Conservation (phyloP, 2,113 vertebrate species). For the Helogale parvula region DNA sequence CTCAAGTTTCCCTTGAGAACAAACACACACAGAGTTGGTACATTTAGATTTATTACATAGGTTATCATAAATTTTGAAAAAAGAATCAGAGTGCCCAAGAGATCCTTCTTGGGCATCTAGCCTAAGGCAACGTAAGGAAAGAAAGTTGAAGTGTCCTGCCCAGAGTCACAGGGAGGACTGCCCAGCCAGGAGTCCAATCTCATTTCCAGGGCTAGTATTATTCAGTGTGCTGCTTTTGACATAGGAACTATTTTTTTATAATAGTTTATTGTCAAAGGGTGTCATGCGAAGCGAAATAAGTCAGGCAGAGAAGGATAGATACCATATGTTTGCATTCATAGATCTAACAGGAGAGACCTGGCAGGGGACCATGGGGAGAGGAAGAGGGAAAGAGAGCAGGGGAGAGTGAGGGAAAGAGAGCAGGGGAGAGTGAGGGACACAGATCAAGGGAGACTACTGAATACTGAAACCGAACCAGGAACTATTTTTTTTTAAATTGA, state of each 20-base stretch:
- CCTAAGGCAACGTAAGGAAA: neutral
- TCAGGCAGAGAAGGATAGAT: too few relatives aligned
- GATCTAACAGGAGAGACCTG: too few relatives aligned
- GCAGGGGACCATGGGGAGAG: too few relatives aligned
- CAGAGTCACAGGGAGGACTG: neutral
- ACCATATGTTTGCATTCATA: too few relatives aligned
- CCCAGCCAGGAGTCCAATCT: neutral
- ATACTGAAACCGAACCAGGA: too few relatives aligned
- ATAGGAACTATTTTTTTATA: neutral
- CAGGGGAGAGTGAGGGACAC: too few relatives aligned
- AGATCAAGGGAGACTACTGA: too few relatives aligned
- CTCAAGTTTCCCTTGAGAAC: neutral
- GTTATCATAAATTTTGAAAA: neutral
- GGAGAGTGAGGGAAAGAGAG: too few relatives aligned
- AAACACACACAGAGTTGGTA: neutral
- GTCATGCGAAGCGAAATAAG: too few relatives aligned
- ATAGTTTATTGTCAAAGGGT: too few relatives aligned
- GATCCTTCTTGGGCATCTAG: neutral
- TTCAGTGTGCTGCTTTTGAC: neutral
- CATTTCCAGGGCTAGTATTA: neutral
- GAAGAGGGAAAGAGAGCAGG: too few relatives aligned
- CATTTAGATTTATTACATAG: neutral
- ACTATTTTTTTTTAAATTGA: neutral
- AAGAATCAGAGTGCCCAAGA: neutral
- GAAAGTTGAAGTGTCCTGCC: neutral